Base-by-base conservation (phyloP, 2,888 invertebrate genomes). In the Neoascia interrupta region DNA sequence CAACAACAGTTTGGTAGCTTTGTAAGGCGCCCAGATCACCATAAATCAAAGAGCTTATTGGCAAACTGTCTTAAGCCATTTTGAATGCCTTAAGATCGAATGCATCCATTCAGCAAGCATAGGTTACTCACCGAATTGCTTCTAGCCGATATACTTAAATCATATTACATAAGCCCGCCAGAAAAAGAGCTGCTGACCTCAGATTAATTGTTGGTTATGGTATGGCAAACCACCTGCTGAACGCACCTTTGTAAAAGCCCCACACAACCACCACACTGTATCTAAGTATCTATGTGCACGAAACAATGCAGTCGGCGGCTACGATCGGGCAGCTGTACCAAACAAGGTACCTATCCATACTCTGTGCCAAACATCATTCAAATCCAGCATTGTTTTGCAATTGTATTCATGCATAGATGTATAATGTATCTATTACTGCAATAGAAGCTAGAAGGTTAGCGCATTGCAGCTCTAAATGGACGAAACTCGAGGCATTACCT, bases 161-260 rank as follows among this genome's bases (percentile, higher is more conserved):
- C n/a, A n/a, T n/a, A n/a, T n/a, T n/a, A n/a, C n/a, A n/a, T n/a
- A n/a, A 47, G 11, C 36, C 16, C 43, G 53, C 31, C 21, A 28
- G 6, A 10, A 63, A 56, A 60, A 61, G 45, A 74, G 43, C 45
- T 39, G 68, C 60, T 74, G 68, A 74, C 74, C 74, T 74, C 74
- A 74, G 60, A 34, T 61, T 61, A 61, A 68, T 74, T 60, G 61
- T 68, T 68, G 26, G 53, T 49, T 56, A 56, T 63, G 56, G n/a
- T n/a, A n/a, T n/a, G n/a, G 56, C 63, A 75, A 75, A 70, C 63
- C 69, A 75, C 75, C 63, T 75, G 69, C 41, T 70, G 13, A 63
- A 56, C 15, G 23, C 63, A 31, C 34, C 10, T 41, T 28, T 36
- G 51, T 49, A 39, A n/a, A n/a, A n/a, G n/a, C n/a, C n/a, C n/a